Base-by-base conservation (phyloP, 2,113 vertebrate genomes). In the Illadopsis cleaveri region DNA sequence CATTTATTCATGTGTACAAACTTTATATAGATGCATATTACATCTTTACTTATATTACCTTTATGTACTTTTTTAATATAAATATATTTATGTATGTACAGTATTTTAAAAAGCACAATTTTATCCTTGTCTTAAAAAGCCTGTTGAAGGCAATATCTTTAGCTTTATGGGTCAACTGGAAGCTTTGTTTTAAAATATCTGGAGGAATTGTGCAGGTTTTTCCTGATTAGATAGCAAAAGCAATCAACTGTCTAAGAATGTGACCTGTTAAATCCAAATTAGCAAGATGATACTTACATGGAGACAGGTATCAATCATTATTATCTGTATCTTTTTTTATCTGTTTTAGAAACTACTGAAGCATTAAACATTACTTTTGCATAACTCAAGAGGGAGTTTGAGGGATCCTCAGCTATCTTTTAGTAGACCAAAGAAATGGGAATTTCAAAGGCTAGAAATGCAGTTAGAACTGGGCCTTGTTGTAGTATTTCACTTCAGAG, bases 361-460 rank as follows among this genome's bases (percentile, higher is more conserved):
- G 13, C 14, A 72, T 76, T 90, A 87, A 91, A 85, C 20, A 50
- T 79, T 53, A 38, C 4, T 85, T 93, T 66, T 94, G 27, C 54
- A 44, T 77, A 73, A 73, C 38, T 96, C 33, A 64, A 35, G 45
- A 69, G 15, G 12, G 35, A 78, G 8, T 66, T 30, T 90, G 87
- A 94, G 82, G 30, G 35, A 82, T 54, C 23, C 12, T 82, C 17
- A 70, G 9, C 24, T 86, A 15, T 47, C 64, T 80, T 76, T 15
- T 37, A 58, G 71, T 19, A 83, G 58, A 78, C 84, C 35, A 95
- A 93, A 77, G 16, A 47, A 85, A 54, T 28, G 18, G 24, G 45
- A 83, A 62, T 97, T 96, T 95, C 86, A 91, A 93, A 80, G 40
- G 12, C 62, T 75, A 65, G n/a, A 61, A 91, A 51, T 53, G 20